Conservation (phyloP, 2,888 invertebrate genomes). For the Noctua janthina region DNA sequence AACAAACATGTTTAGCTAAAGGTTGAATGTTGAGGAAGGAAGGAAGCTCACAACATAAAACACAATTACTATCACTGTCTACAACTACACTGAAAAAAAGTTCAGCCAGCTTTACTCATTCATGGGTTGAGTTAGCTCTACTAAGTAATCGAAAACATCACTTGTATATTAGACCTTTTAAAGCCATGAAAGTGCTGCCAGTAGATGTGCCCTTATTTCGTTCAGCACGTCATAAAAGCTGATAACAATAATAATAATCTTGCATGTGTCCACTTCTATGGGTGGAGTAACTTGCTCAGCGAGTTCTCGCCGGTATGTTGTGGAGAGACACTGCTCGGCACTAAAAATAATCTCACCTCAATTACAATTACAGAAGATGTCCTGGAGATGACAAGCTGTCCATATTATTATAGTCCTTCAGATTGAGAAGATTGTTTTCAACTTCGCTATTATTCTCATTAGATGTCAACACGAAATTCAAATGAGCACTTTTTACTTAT, state of each 20-base stretch:
- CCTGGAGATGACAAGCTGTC: slow-evolving; percentile 49
- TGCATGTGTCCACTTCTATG: slow-evolving; percentile 2
- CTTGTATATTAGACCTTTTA: background rate
- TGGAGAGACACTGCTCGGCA: background rate
- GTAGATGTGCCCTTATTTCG: slow-evolving; percentile 35
- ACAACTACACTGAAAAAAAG: background rate
- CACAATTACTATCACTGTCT: background rate
- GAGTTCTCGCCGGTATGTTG: background rate
- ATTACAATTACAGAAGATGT: slow-evolving; percentile 27
- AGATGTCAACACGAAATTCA: slow-evolving; percentile 17
- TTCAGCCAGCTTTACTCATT: background rate
- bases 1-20: background rate
- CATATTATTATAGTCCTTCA: slow-evolving; percentile 45
- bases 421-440: slow-evolving; percentile 46
- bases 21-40: background rate
- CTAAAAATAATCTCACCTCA: slow-evolving; percentile 44
- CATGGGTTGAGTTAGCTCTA: background rate
- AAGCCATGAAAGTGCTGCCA: background rate
- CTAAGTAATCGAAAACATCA: background rate
- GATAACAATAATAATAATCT: slow-evolving; percentile 35
- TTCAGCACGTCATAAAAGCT: slow-evolving; percentile 22
- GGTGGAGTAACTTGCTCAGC: slow-evolving; percentile 15
- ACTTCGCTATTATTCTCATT: slow-evolving; percentile 40
- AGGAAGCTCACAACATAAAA: slow-evolving; percentile 14
- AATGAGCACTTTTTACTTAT: slow-evolving; percentile 16